phyloP scores from a whole-genome alignment of 2,797 vertebrate species.

The Arnoldichthys spilopterus region DNA sequence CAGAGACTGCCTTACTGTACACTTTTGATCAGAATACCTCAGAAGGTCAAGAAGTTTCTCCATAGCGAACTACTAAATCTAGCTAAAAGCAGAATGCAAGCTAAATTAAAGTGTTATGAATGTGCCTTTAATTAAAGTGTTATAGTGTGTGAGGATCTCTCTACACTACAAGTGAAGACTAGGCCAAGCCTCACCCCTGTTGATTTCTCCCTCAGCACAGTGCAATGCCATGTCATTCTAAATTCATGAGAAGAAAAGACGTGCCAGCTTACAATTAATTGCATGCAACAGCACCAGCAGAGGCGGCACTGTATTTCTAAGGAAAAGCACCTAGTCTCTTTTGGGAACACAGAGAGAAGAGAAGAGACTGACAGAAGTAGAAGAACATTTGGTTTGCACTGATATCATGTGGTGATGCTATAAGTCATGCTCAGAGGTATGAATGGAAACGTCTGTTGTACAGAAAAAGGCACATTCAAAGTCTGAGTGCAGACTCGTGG shows the following conservation, averaged over 20 bases:
- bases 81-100: background rate
- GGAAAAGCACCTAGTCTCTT: constrained; percentile 5
- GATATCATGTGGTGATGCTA: constrained; percentile 43
- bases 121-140: background rate
- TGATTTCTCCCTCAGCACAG: background rate
- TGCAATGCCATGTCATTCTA: background rate
- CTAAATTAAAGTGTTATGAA: background rate
- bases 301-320: constrained; percentile 1
- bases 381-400: constrained; percentile 29
- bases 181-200: background rate
- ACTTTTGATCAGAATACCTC: background rate
- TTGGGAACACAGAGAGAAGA: constrained; percentile 24
- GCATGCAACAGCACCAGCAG: constrained; percentile 27
- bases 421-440: constrained; percentile 56
- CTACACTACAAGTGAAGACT: background rate
- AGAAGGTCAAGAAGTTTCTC: background rate
- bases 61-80: background rate
- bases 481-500: constrained; percentile 11
- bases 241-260: background rate
- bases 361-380: constrained; percentile 19
- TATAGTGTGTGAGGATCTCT: background rate
- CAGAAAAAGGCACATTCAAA: constrained; percentile 38
- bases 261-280: background rate
- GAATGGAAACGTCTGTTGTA: constrained; percentile 45
- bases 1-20: constrained; percentile 12